A percentile compares a stretch with the other conserved stretches of the same genome.
Conservation (phyloP, 30 jellyfish, hydroid and myxozoan genomes). For the Aurelia sp. region DNA sequence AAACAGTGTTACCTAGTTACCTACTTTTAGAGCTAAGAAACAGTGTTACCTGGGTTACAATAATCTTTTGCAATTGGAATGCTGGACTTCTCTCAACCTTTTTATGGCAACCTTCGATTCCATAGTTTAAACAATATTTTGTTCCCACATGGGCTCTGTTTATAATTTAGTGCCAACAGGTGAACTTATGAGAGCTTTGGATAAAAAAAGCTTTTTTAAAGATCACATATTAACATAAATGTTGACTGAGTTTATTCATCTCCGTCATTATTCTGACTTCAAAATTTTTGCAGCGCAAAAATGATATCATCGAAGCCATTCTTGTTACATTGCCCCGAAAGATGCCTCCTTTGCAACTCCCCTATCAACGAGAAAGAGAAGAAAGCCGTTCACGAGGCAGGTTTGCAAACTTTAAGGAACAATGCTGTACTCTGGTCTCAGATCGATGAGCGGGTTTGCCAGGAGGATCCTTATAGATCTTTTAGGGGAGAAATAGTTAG, state of each 20-base stretch:
- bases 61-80: background rate
- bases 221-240: background rate
- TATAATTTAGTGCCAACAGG: background rate
- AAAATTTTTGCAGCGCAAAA: slow-evolving; percentile 22
- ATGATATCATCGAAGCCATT: slow-evolving; percentile 22
- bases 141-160: background rate
- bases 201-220: background rate
- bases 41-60: slow-evolving; percentile 5
- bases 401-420: slow-evolving; percentile 11
- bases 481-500: too few relatives aligned
- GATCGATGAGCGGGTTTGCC: too few relatives aligned
- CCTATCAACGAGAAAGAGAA: slow-evolving; percentile 15
- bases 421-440: slow-evolving; percentile 6
- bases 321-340: slow-evolving; percentile 25
- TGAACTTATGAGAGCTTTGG: background rate
- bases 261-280: slow-evolving; percentile 13
- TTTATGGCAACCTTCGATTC: slow-evolving; percentile 1
- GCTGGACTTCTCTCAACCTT: background rate
- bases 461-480: too few relatives aligned
- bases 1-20: too few relatives aligned
- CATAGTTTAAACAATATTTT: background rate
- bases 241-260: background rate
- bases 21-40: background rate
- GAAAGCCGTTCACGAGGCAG: slow-evolving; percentile 41
- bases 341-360: slow-evolving; percentile 35